A percentile compares a stretch with the other conserved stretches of the same genome.
Conservation (phyloP, 1,140 invertebrate species). For the Heterodera carotae region DNA sequence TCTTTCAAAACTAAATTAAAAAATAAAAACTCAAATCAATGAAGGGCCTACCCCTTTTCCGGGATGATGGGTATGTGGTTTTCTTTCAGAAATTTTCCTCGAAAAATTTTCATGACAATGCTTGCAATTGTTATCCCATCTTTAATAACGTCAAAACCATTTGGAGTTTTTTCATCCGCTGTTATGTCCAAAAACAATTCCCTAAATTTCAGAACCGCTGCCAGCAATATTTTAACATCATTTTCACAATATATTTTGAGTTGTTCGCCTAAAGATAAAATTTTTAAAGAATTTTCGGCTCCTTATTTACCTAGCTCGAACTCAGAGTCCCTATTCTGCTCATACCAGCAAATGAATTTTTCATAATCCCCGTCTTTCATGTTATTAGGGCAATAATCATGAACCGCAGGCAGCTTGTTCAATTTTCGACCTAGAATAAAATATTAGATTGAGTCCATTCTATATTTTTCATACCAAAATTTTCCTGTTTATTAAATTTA, state of each 20-base stretch:
- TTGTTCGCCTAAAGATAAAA: background rate
- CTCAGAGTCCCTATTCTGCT: background rate
- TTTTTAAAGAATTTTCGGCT: no score
- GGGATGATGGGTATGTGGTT: background rate
- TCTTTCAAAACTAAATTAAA: background rate
- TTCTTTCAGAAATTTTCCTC: background rate
- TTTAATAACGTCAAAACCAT: background rate
- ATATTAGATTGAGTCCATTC: no score
- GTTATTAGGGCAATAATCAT: background rate
- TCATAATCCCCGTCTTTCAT: background rate
- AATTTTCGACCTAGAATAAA: no score
- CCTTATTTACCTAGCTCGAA: background rate
- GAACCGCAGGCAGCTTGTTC: background rate
- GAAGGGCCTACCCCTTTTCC: background rate
- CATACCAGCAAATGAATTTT: background rate
- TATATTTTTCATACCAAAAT: background rate
- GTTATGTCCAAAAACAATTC: background rate
- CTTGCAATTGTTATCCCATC: slow-evolving; percentile 8
- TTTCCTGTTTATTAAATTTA: background rate
- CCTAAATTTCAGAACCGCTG: slow-evolving; percentile 9
- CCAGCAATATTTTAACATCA: slow-evolving; percentile 9
- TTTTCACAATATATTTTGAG: slow-evolving; percentile 8
- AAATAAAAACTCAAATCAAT: no score
- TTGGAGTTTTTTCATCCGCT: background rate
- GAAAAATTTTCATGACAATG: background rate